phyloP scores from a whole-genome alignment of 2,888 invertebrate species.

The Pyralis farinalis region DNA sequence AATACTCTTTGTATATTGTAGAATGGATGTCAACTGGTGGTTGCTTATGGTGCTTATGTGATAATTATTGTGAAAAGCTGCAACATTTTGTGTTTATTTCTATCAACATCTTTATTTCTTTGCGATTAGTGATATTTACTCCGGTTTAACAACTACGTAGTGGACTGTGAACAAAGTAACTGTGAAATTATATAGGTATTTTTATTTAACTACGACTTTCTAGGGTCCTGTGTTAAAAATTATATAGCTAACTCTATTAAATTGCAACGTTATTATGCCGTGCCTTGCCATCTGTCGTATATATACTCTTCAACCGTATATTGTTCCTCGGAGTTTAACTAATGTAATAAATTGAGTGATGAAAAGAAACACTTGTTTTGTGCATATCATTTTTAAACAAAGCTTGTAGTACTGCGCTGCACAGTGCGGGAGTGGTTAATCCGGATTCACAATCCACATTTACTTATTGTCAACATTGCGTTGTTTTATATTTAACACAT shows the following conservation, averaged over 20 bases:
- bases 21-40: too few species aligned
- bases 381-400: constrained; percentile 23
- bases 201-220: constrained; percentile 32
- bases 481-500: constrained; percentile 65
- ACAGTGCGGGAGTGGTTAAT: constrained; percentile 44
- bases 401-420: constrained; percentile 16
- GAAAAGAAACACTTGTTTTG: constrained; percentile 5
- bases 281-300: constrained; percentile 3
- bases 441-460: constrained; percentile 59
- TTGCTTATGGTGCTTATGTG: too few species aligned
- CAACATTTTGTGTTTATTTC: constrained; percentile 31
- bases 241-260: constrained; percentile 9
- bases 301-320: constrained; percentile 1
- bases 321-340: background rate
- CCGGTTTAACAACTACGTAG: background rate
- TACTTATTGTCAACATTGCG: constrained; percentile 63
- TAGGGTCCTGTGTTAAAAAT: constrained; percentile 30
- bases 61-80: constrained; percentile 24
- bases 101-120: constrained; percentile 7
- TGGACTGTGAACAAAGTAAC: constrained; percentile 3
- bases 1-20: too few species aligned
- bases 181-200: background rate
- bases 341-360: constrained; percentile 2
- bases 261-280: constrained; percentile 13
- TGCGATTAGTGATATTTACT: constrained; percentile 6